Conservation (phyloP, 2,797 vertebrate species). For the Phoeniculus purpureus region DNA sequence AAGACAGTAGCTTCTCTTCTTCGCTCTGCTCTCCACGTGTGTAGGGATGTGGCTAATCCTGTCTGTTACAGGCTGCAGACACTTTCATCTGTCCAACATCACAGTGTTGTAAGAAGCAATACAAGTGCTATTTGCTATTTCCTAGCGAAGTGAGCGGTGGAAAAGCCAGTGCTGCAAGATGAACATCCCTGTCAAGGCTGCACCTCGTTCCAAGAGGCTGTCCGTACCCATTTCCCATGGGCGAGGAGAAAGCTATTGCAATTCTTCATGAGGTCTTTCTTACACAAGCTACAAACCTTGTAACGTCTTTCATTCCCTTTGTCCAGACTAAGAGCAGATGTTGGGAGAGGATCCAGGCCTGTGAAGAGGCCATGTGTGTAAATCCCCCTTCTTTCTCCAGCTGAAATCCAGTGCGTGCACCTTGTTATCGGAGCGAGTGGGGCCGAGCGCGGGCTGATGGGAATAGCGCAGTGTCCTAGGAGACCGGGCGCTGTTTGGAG, state of each 20-base stretch:
- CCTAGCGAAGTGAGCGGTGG: neutral
- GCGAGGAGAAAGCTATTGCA: neutral
- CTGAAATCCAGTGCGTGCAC: neutral
- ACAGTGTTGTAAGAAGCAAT: neutral
- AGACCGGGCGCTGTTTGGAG: neutral
- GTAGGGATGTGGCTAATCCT: neutral
- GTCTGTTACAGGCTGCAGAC: rapidly evolving
- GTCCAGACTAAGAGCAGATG: conserved; percentile 55
- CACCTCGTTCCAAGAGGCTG: conserved; percentile 19
- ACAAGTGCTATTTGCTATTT: neutral
- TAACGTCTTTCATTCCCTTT: conserved; percentile 4
- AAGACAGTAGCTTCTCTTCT: neutral
- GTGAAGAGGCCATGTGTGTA: conserved; percentile 17
- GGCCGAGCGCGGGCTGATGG: neutral
- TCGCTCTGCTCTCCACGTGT: neutral
- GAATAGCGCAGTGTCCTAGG: neutral
- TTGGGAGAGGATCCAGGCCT: conserved; percentile 60
- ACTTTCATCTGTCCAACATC: neutral
- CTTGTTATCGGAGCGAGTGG: neutral
- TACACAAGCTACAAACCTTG: conserved; percentile 16
- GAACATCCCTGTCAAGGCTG: neutral
- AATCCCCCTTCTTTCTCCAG: conserved; percentile 49
- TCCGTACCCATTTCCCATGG: conserved; percentile 1
- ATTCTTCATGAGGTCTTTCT: conserved; percentile 24
- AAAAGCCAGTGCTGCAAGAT: neutral